These are phyloP conservation scores for Callionymus lyra DNA, from an alignment of 2,113 vertebrate species.

Conservation along the genomic window DNA sequence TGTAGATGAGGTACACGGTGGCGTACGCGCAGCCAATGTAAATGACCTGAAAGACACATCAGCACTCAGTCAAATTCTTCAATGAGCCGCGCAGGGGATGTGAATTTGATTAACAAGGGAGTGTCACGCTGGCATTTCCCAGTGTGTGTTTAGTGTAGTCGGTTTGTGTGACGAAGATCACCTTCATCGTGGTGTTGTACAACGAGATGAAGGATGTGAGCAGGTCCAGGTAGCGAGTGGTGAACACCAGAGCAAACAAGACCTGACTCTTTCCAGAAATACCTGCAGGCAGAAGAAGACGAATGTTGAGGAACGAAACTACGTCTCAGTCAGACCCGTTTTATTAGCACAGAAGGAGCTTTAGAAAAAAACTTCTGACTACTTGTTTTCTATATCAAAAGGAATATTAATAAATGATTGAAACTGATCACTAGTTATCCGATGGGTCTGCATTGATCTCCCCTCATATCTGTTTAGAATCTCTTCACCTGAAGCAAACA, in stretches of 20 bases:
- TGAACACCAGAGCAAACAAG: conserved; percentile 95
- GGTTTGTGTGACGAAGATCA: conserved; percentile 30
- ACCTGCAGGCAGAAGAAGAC: conserved; percentile 61
- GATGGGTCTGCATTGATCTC: too few species aligned
- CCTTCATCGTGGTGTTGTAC: conserved; percentile 99
- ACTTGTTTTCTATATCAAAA: too few species aligned
- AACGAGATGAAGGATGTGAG: conserved; percentile 96
- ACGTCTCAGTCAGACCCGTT: too few species aligned
- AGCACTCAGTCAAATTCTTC: neutral
- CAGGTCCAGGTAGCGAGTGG: conserved; percentile 96
- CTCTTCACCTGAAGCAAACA: too few species aligned
- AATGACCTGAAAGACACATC: conserved; percentile 72
- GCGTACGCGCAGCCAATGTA: conserved; percentile 92
- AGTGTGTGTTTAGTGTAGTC: conserved; percentile 1
- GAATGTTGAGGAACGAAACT: too few species aligned
- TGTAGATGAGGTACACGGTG: conserved; percentile 93
- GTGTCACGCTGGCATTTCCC: neutral
- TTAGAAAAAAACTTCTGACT: too few species aligned
- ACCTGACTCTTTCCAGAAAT: conserved; percentile 99
- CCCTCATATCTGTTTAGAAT: too few species aligned
- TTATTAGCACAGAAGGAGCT: too few species aligned
- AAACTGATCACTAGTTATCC: too few species aligned
- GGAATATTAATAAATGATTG: too few species aligned
- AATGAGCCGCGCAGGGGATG: neutral
- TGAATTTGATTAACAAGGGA: conserved; percentile 26